phyloP scores from a whole-genome alignment of 1,140 invertebrate species.

The Sminthurides bifidus region DNA sequence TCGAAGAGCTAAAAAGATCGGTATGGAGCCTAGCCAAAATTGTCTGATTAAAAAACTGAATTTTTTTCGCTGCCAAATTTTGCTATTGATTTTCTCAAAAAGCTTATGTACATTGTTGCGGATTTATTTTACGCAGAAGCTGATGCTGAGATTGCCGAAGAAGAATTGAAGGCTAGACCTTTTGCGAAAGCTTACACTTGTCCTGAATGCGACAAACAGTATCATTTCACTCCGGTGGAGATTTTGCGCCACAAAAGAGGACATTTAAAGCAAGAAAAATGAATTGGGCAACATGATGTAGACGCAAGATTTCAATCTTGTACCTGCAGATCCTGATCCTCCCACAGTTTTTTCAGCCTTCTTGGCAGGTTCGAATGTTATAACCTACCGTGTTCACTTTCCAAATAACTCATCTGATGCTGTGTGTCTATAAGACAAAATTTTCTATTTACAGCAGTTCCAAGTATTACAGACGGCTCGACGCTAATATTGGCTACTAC shows the following conservation, averaged over 20 bases:
- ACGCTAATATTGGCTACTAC: no score
- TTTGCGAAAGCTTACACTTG: constrained; percentile 60
- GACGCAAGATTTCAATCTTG: background rate
- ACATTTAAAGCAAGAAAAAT: constrained; percentile 33
- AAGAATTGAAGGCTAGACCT: constrained; percentile 42
- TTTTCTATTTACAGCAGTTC: no score
- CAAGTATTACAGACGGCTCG: no score
- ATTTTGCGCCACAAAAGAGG: constrained; percentile 41
- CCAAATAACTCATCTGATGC: background rate
- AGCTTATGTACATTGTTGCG: background rate
- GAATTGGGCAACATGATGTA: no score
- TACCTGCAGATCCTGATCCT: background rate
- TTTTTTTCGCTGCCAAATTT: background rate
- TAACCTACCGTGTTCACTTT: background rate
- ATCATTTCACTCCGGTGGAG: constrained; percentile 52
- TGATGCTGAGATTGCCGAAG: constrained; percentile 34
- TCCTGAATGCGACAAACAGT: constrained; percentile 51
- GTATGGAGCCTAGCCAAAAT: background rate
- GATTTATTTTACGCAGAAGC: constrained; percentile 32
- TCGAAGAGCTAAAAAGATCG: constrained; percentile 4
- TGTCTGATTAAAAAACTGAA: background rate
- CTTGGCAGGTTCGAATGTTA: background rate
- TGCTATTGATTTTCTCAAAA: background rate
- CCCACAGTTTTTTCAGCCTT: background rate
- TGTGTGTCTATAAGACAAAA: no score